Evolutionary conservation across 1,140 invertebrate species (phyloP).

Genomic region (Trachelipus rathkii): DNA sequence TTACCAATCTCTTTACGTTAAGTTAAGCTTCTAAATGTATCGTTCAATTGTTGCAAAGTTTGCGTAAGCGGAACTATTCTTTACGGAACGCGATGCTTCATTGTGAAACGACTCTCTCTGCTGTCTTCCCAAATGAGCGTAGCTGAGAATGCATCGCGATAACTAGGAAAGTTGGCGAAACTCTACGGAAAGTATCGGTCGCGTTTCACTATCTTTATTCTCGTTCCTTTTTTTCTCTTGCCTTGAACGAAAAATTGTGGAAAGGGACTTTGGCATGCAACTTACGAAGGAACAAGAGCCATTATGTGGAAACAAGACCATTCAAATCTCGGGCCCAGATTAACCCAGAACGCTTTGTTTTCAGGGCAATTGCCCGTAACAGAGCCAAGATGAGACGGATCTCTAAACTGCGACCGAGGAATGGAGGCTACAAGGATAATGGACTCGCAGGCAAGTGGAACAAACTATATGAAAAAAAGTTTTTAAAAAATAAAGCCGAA

Average conservation of each 20-base stretch:
- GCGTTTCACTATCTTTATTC: neutral
- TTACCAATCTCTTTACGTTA: constrained; percentile 13
- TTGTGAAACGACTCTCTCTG: neutral
- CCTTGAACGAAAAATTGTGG: neutral
- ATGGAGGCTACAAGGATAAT: neutral
- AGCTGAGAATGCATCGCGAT: neutral
- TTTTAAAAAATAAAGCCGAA: too few relatives aligned
- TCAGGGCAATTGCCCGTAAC: constrained; percentile 8
- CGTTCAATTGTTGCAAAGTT: neutral
- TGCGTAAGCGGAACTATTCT: neutral
- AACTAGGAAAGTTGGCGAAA: neutral
- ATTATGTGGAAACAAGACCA: constrained; percentile 12
- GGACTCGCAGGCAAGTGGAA: neutral
- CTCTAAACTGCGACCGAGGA: neutral
- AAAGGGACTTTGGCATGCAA: neutral
- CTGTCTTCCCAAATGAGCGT: constrained; percentile 7
- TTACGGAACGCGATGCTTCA: neutral
- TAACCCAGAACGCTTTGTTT: constrained; percentile 12
- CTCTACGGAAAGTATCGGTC: neutral
- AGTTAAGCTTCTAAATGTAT: neutral
- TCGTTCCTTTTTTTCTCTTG: too few relatives aligned
- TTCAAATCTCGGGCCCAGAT: constrained; percentile 11
- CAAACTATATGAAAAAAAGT: neutral
- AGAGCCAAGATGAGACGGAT: neutral
- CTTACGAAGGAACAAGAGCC: constrained; percentile 2